These are phyloP conservation scores for Eledone cirrhosa DNA, from an alignment of 2,888 invertebrate species.

Conservation along the genomic window DNA sequence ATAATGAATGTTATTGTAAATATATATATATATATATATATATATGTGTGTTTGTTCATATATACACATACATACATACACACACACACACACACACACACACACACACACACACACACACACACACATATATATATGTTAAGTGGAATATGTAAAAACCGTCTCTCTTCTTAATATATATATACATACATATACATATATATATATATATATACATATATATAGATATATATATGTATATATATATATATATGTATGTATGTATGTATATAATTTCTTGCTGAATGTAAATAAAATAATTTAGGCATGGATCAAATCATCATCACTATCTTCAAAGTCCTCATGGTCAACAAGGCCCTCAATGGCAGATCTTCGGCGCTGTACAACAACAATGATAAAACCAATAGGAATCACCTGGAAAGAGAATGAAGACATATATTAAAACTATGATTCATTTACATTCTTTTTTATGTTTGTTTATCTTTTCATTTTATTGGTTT, in stretches of 20 bases:
- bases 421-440: no score
- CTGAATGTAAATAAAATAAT: neutral
- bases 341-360: slow-evolving; percentile 61
- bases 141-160: neutral
- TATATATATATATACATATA: neutral
- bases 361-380: slow-evolving; percentile 55
- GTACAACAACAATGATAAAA: slow-evolving; percentile 56
- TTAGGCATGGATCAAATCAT: slow-evolving; percentile 51
- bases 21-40: no score
- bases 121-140: neutral
- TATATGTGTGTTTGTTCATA: no score
- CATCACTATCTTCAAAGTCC: slow-evolving; percentile 63
- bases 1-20: no score
- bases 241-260: neutral
- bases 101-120: no score
- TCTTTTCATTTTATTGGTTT: no score
- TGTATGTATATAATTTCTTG: neutral
- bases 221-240: neutral
- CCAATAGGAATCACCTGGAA: slow-evolving; percentile 60
- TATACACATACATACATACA: no score
- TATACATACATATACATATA: slow-evolving; percentile 4
- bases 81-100: no score
- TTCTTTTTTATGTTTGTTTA: no score
- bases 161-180: no score
- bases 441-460: no score